phyloP scores from a whole-genome alignment of 1,140 invertebrate genomes.

The Diabrotica virgifera region DNA sequence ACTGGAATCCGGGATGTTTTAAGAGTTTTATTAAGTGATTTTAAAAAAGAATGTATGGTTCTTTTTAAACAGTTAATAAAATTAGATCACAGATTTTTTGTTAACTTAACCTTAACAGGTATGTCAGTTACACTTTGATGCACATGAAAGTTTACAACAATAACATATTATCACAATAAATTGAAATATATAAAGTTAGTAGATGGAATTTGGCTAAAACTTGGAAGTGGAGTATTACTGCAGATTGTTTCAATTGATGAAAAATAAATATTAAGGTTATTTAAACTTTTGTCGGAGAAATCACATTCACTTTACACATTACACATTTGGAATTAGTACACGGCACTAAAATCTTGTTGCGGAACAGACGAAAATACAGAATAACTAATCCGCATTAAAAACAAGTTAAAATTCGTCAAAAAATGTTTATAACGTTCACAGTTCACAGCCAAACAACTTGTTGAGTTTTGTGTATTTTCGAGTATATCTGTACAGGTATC shows the following conservation, averaged over 20 bases:
- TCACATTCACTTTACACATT: conserved; percentile 26
- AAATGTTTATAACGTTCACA: conserved; percentile 27
- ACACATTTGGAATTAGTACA: conserved; percentile 6
- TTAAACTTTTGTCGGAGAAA: conserved; percentile 5
- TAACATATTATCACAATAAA: conserved; percentile 19
- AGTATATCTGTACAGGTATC: conserved; percentile 35
- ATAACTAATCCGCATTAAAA: conserved; percentile 13
- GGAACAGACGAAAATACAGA: background rate
- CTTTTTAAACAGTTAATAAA: conserved; percentile 4
- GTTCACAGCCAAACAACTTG: conserved; percentile 16
- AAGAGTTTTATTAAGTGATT: background rate
- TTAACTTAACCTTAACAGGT: conserved; percentile 28
- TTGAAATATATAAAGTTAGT: background rate
- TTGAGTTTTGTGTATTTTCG: conserved; percentile 28
- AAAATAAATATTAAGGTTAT: conserved; percentile 4
- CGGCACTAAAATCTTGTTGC: conserved; percentile 7
- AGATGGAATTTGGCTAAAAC: background rate
- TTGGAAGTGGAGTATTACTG: conserved; percentile 6
- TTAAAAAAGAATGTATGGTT: conserved; percentile 9
- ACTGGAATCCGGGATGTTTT: background rate
- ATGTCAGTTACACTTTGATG: conserved; percentile 6
- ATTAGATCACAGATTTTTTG: conserved; percentile 21
- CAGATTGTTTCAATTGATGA: background rate
- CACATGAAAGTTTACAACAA: conserved; percentile 17
- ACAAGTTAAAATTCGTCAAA: conserved; percentile 12